Percentiles rank a stretch among this genome's conserved stretches.
Evolutionary conservation across 2,113 vertebrate genomes (phyloP).

Genomic region (Xiphias gladius): DNA sequence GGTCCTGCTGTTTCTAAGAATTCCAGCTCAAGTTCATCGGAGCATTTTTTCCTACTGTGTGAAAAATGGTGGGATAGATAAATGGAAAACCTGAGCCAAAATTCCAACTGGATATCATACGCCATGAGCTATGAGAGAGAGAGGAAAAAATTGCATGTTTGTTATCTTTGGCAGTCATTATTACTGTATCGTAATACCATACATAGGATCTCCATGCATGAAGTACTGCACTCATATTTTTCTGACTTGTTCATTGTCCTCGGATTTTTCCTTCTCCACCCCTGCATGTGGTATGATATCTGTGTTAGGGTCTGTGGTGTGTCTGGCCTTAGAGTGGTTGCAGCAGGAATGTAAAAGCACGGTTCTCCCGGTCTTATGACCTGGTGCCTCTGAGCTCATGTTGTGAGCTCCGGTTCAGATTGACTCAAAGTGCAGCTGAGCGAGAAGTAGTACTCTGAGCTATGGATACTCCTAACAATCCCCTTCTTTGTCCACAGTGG

Average conservation of each 20-base stretch:
- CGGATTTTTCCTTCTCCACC: slow-evolving; percentile 63
- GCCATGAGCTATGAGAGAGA: slow-evolving; percentile 37
- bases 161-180: slow-evolving; percentile 58
- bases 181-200: slow-evolving; percentile 57
- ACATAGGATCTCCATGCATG: slow-evolving; percentile 24
- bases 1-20: slow-evolving; percentile 46
- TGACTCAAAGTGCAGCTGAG: slow-evolving; percentile 52
- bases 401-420: slow-evolving; percentile 65
- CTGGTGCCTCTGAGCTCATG: slow-evolving; percentile 66
- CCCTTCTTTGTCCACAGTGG: slow-evolving; percentile 52
- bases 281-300: slow-evolving; percentile 46
- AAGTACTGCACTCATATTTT: slow-evolving; percentile 41
- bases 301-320: slow-evolving; percentile 45
- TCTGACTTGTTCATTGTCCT: slow-evolving; percentile 66
- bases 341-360: slow-evolving; percentile 77
- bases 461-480: slow-evolving; percentile 65
- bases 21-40: slow-evolving; percentile 33
- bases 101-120: slow-evolving; percentile 59
- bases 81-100: slow-evolving; percentile 60
- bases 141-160: slow-evolving; percentile 47
- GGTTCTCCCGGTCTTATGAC: slow-evolving; percentile 75
- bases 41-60: slow-evolving; percentile 38
- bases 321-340: slow-evolving; percentile 49
- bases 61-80: slow-evolving; percentile 69
- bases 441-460: slow-evolving; percentile 48